Conservation (phyloP, 2,113 vertebrate genomes). For the Odobenus rosmarus region DNA sequence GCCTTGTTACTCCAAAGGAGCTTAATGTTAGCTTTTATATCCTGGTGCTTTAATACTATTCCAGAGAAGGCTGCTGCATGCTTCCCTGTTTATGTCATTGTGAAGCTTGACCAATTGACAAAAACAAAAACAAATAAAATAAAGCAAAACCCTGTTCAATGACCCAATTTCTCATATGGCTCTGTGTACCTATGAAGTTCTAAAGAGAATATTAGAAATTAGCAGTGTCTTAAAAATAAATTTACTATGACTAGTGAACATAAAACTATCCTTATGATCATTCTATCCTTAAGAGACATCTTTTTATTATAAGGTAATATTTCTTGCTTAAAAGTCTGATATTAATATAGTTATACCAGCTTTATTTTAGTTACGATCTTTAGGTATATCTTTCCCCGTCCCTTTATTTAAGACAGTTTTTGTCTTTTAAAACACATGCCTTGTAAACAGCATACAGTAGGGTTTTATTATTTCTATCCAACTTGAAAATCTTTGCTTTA, state of each 20-base stretch:
- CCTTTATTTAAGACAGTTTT: background rate
- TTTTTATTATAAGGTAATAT: background rate
- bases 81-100: background rate
- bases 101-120: background rate
- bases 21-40: background rate
- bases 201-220: conserved; percentile 8
- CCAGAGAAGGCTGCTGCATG: background rate
- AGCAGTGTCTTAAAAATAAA: background rate
- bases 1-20: background rate
- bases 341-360: background rate
- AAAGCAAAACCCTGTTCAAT: background rate
- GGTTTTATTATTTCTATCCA: background rate
- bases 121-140: background rate
- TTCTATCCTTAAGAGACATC: background rate
- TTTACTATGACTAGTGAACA: background rate
- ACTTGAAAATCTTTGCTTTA: background rate
- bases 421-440: background rate
- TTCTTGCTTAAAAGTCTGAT: background rate
- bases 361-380: background rate
- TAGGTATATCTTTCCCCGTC: background rate
- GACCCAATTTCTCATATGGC: background rate
- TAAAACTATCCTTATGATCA: background rate
- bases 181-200: background rate
- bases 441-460: background rate
- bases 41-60: background rate